These are phyloP conservation scores for Tyrannus savana DNA, from an alignment of 2,113 vertebrate genomes.

Conservation along the genomic window DNA sequence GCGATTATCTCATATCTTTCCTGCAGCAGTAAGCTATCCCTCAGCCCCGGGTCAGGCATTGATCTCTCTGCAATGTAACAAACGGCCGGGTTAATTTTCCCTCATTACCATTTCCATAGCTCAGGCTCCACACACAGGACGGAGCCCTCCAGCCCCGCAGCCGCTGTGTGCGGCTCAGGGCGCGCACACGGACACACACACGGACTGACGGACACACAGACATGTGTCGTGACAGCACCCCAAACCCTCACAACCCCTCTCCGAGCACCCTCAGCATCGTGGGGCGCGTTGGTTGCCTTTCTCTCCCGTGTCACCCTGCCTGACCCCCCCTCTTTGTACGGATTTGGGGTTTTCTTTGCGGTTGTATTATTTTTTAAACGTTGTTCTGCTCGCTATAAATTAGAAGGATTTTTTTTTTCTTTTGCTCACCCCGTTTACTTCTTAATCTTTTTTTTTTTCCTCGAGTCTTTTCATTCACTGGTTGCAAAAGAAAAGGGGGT, in stretches of 20 bases:
- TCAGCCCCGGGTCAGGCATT: conserved; percentile 73
- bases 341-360: not conserved
- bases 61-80: conserved; percentile 76
- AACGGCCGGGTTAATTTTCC: conserved; percentile 80
- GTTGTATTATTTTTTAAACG: conserved; percentile 37
- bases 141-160: conserved; percentile 34
- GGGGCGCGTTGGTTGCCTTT: not conserved
- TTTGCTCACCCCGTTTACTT: not conserved
- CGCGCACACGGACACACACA: not conserved
- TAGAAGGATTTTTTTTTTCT: not conserved
- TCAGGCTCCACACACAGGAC: conserved; percentile 50
- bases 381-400: conserved; percentile 42
- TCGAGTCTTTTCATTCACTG: conserved; percentile 63
- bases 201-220: not conserved
- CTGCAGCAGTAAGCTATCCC: conserved; percentile 56
- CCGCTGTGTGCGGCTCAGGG: conserved; percentile 23
- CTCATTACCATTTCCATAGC: conserved; percentile 83
- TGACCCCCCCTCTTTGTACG: not conserved
- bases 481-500: conserved; percentile 70
- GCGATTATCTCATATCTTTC: conserved; percentile 76
- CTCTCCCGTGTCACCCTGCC: not conserved
- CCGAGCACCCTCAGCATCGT: not conserved
- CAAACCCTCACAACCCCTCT: not conserved
- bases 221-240: not conserved
- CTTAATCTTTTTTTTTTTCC: not conserved